Percentiles rank a stretch among this genome's conserved stretches.
Evolutionary conservation across 2,797 vertebrate genomes (phyloP).

Genomic region (Loris lydekkerianus): DNA sequence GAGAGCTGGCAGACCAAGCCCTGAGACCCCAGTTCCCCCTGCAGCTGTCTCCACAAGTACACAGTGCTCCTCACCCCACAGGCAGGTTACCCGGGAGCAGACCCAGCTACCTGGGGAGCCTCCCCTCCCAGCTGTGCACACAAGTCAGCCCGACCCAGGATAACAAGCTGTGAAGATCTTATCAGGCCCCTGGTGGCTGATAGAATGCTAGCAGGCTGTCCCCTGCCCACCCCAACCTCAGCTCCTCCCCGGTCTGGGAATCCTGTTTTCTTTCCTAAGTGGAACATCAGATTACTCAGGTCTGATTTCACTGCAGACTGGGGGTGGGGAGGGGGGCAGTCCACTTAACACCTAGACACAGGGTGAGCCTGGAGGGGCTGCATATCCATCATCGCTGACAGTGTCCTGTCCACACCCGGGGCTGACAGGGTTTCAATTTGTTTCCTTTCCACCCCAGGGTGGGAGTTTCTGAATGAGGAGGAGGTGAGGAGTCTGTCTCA

Average conservation of each 20-base stretch:
- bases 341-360: conserved; percentile 96
- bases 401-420: conserved; percentile 58
- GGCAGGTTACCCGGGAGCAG: background rate
- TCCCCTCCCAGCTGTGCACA: conserved; percentile 77
- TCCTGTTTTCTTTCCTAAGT: conserved; percentile 93
- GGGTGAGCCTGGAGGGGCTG: conserved; percentile 88
- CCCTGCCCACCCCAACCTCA: conserved; percentile 30
- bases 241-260: conserved; percentile 88
- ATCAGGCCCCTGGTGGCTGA: conserved; percentile 85
- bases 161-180: conserved; percentile 90
- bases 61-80: background rate
- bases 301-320: conserved; percentile 96
- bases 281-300: conserved; percentile 95
- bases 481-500: background rate
- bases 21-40: background rate
- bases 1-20: background rate
- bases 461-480: background rate
- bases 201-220: conserved; percentile 79
- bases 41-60: background rate
- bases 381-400: conserved; percentile 84
- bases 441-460: background rate
- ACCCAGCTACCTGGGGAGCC: conserved; percentile 38
- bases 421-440: conserved; percentile 67
- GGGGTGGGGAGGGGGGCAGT: conserved; percentile 81
- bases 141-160: conserved; percentile 86